Evolutionary conservation across 1,140 invertebrate genomes (phyloP).

Genomic region (Drosophila orosa): DNA sequence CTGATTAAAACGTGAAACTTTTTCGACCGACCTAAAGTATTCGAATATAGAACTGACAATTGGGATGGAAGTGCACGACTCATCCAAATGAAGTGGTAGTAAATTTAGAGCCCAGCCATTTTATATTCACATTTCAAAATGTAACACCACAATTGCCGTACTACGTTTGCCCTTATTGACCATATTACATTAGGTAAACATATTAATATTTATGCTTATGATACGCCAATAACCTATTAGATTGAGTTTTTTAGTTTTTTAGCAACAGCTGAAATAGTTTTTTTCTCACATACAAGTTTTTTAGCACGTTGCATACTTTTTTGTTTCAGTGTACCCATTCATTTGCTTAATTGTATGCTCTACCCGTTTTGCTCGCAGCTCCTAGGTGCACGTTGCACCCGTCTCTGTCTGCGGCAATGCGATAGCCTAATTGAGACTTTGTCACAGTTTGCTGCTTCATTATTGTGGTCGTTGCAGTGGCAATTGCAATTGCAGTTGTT

Average conservation of each 20-base stretch:
- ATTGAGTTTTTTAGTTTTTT: neutral
- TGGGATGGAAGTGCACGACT: no score
- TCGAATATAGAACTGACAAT: no score
- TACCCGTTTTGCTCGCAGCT: slow-evolving; percentile 26
- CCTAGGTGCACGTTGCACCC: slow-evolving; percentile 1
- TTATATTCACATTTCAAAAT: no score
- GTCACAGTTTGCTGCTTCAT: slow-evolving; percentile 69
- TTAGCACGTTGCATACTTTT: neutral
- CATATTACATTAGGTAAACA: no score
- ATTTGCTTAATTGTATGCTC: slow-evolving; percentile 67
- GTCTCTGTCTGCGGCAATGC: slow-evolving; percentile 47
- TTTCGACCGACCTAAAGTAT: no score
- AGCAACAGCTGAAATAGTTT: neutral
- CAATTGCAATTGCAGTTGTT: slow-evolving; percentile 14
- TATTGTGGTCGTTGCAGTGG: slow-evolving; percentile 59
- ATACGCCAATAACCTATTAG: no score
- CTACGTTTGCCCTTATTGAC: no score
- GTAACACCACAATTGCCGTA: no score
- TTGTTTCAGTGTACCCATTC: slow-evolving; percentile 34
- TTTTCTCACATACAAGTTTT: neutral
- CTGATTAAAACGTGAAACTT: neutral
- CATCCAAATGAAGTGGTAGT: no score
- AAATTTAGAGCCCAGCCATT: no score
- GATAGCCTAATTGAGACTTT: slow-evolving; percentile 82
- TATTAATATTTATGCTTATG: neutral